These are phyloP conservation scores for Scalopus aquaticus DNA, from an alignment of 2,113 vertebrate genomes.

Conservation along the genomic window DNA sequence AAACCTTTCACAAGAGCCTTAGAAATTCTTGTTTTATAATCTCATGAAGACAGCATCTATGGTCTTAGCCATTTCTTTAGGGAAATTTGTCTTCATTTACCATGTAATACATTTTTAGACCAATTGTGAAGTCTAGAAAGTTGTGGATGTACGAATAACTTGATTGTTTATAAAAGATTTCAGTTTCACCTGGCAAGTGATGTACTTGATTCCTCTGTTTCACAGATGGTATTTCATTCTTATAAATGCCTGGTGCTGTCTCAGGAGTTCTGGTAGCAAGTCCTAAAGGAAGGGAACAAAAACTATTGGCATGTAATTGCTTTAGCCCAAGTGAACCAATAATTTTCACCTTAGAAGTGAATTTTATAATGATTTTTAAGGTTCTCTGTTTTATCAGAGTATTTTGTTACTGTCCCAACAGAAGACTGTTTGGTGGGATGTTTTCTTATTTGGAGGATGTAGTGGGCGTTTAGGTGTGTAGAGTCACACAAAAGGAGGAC, in stretches of 20 bases:
- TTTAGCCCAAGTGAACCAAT: constrained; percentile 29
- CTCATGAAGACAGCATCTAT: neutral
- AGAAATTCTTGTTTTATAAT: constrained; percentile 20
- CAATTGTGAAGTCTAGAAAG: constrained; percentile 24
- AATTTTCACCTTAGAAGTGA: constrained; percentile 40
- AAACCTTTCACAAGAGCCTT: constrained; percentile 34
- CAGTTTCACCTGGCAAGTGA: constrained; percentile 75
- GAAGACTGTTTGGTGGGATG: neutral
- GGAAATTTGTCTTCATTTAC: constrained; percentile 14
- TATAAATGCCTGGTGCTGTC: constrained; percentile 71
- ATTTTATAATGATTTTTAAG: neutral
- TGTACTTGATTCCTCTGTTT: constrained; percentile 74
- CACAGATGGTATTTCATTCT: constrained; percentile 70
- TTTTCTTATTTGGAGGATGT: neutral
- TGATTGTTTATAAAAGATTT: constrained; percentile 55
- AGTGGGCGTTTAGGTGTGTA: neutral
- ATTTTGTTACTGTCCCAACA: neutral
- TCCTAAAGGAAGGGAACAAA: constrained; percentile 70
- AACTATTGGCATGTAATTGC: constrained; percentile 63
- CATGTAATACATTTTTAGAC: neutral
- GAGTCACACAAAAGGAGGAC: neutral
- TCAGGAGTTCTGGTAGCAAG: constrained; percentile 72
- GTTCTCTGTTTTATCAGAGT: constrained; percentile 16
- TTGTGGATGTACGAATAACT: neutral
- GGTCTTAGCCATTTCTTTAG: neutral